Evolutionary conservation across 2,113 vertebrate species (phyloP), one percentile per base, ranked within the genome.

Genomic region (Meleagris gallopavo): DNA sequence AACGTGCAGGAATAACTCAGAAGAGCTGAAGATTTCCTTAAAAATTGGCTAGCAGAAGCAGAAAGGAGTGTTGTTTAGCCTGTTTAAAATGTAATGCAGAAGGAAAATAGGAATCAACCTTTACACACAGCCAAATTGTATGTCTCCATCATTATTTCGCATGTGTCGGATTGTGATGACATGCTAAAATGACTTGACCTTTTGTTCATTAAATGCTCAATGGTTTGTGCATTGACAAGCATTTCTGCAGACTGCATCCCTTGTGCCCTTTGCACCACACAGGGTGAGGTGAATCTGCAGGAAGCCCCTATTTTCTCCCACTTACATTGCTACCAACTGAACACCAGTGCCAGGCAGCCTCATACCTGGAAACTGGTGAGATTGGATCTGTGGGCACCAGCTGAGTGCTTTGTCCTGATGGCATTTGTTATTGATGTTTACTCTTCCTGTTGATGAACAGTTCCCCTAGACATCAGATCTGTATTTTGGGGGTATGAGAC

Each of bases 181-280:
- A 38, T 32, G 54, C 43, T 70, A 27, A 94, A 90, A 48, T 36
- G 75, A n/a, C 14, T 66, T 92, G 90, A 92, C 90, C 74, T 97
- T 94, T 90, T 52, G 64, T 65, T 95, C 90, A 58, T 88, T 88
- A 94, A 61, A 72, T 87, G 32, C 80, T 11, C 80, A 89, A 24
- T 32, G 21, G 58, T 50, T 57, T 40, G n/a, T 41, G 45, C 46
- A 29, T 45, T 57, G 62, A 58, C 13, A 32, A 70, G 46, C 25
- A 1, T 46, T 46, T 54, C n/a, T 78, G 54, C 46, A 27, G 34
- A 9, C 32, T 73, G 32, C 74, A 22, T 16, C n/a, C 29, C n/a
- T 22, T 3, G 50, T 40, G 32, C 36, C 89, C 76, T 78, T 12
- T 45, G 40, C 88, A 45, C 34, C 13, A 27, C 29, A 11, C 20